Evolutionary conservation across 2,888 invertebrate species (phyloP), one percentile per base, ranked within the genome.

Genomic region (Drosophila nr. fundita): DNA sequence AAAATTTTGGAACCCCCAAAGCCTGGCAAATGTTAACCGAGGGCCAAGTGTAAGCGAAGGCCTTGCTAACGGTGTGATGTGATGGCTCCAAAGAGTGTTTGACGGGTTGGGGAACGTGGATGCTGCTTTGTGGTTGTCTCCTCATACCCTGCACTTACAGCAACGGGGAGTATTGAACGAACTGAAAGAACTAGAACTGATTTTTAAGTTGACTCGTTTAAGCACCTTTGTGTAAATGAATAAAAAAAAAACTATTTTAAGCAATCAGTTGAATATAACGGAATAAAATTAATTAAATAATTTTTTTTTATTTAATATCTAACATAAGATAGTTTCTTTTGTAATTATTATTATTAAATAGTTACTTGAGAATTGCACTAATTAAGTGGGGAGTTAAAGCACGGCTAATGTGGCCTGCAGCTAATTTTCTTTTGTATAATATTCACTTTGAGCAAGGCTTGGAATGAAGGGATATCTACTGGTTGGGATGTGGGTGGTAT

Each of bases 41-140:
- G 24, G 36, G 30, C 29, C 61, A 66, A 73, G 34, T 30, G 59
- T 67, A 83, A 61, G 55, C 42, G 52, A 65, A 87, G 65, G 68
- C 78, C 55, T 63, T 67, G 64, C 68, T 69, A 78, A 81, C 74
- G 61, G 74, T 71, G 34, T 10, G 18, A 36, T 21, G 21, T 40
- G 21, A 21, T 15, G 30, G 21, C 30, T 21, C 2, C 15, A 21
- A 42, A 21, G 15, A 21, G 29, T 13, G n/a, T 1, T 34, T 59
- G 15, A 34, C 11, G n/a, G 7, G 18, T 8, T 11, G 42, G 11
- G 24, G 7, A 58, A 15, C 24, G 27, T 29, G 40, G 40, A 42
- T 67, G 49, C 24, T 24, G 2, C 7, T 61, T 49, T 53, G 40
- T 32, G 34, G 29, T 21, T 61, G 55, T 18, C n/a, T 38, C 24